Percentiles rank a stretch among this genome's conserved stretches.
phyloP scores from a whole-genome alignment of 30 jellyfish, hydroid and myxozoan species.

The Turritopsis rubra region DNA sequence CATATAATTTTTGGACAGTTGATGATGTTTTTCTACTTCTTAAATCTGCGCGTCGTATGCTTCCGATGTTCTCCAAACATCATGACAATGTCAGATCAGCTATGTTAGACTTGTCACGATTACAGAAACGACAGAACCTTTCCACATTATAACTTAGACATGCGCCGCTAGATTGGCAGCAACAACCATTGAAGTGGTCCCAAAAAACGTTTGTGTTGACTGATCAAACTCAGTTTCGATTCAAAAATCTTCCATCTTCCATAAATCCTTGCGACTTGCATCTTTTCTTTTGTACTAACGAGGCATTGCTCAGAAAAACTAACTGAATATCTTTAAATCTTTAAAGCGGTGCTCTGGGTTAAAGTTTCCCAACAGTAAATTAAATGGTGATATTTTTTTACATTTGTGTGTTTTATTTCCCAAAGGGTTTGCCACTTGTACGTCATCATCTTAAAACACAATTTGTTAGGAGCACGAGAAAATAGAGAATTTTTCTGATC shows the following conservation, averaged over 20 bases:
- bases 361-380: neutral
- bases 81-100: neutral
- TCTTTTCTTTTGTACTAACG: neutral
- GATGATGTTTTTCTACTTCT: too few species aligned
- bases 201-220: too few species aligned
- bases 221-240: too few species aligned
- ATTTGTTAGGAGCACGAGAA: neutral
- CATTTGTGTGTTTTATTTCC: slow-evolving; percentile 12
- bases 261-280: too few species aligned
- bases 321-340: slow-evolving; percentile 3
- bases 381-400: neutral
- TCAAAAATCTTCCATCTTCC: too few species aligned
- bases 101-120: neutral
- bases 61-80: neutral
- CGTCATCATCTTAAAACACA: neutral
- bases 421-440: neutral
- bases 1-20: too few species aligned
- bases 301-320: neutral
- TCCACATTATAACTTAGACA: neutral
- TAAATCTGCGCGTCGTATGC: slow-evolving; percentile 9
- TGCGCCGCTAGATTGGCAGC: neutral
- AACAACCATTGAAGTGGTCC: neutral
- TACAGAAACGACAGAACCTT: slow-evolving; percentile 3
- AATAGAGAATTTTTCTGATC: neutral
- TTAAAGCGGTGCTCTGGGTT: slow-evolving; percentile 7